Base-by-base conservation (phyloP, 2,797 vertebrate genomes). In the Girardinus metallicus region DNA sequence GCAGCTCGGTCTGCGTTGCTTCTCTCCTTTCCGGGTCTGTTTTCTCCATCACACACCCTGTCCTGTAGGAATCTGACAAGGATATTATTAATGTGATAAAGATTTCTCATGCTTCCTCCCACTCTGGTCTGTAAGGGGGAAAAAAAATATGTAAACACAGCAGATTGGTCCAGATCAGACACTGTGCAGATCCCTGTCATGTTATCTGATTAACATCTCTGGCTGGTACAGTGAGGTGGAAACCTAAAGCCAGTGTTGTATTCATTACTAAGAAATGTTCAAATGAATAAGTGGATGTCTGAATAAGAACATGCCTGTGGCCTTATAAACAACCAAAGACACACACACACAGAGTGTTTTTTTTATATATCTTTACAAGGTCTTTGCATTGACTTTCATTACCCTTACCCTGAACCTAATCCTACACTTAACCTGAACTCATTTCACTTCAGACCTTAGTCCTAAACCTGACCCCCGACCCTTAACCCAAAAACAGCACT, bases 21-120 rank as follows among this genome's bases (percentile, higher is more conserved):
- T 85, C 44, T 72, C 74, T 81, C 51, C 75, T 78, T 80, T 68
- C 66, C 31, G 43, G 81, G 85, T 92, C 91, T 94, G 91, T 88
- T 94, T 93, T 93, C 84, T 75, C 81, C 90, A 93, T 93, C 85
- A 81, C 85, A 82, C 72, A 46, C 70, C 31, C 3, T 76, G 41
- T 80, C 80, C 76, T 88, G 82, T 5, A 74, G 80, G 77, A 92
- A 83, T 89, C 86, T 84, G 80, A 84, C 72, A 3, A 85, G 84
- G 79, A 88, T 88, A 91, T 93, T 90, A 92, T 94, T 92, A 89
- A 95, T 92, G 85, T 31, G 89, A 93, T 94, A 90, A 93, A 92
- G 91, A 91, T 81, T 89, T 91, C 39, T 90, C 79, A 44, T 36
- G 57, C 83, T 88, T 92, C 90, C 89, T 90, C 75, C 87, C 88